Percentiles rank a stretch among this genome's conserved stretches.
Conservation (phyloP, 1,140 invertebrate species). For the Polypedilum vanderplanki region DNA sequence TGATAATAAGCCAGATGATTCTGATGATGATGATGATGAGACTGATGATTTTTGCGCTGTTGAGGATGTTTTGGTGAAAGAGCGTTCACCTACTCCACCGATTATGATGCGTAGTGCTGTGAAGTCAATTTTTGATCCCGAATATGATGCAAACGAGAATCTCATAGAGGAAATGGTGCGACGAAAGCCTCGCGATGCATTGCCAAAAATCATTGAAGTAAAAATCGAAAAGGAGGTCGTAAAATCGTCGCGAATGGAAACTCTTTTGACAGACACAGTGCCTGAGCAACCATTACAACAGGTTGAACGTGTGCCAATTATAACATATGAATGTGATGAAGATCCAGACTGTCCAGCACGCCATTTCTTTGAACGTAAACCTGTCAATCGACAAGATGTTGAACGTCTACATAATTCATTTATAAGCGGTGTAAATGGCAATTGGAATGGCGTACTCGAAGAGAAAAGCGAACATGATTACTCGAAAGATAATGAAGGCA, state of each 20-base stretch:
- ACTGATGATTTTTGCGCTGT: conserved; percentile 28
- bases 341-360: conserved; percentile 9
- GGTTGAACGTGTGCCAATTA: background rate
- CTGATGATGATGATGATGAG: conserved; percentile 39
- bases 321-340: background rate
- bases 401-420: background rate
- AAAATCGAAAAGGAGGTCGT: conserved; percentile 14
- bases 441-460: background rate
- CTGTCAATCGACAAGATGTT: background rate
- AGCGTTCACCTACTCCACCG: background rate
- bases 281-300: background rate
- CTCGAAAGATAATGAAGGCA: conserved; percentile 25
- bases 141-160: conserved; percentile 27
- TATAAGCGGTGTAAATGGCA: background rate
- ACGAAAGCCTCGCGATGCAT: background rate
- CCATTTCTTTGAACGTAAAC: background rate
- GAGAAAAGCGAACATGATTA: background rate
- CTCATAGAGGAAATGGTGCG: conserved; percentile 4
- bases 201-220: background rate
- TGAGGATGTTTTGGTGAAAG: background rate
- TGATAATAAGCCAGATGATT: conserved; percentile 37
- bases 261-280: background rate
- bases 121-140: conserved; percentile 26
- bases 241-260: background rate
- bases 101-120: background rate